A percentile compares a stretch with the other conserved stretches of the same genome.
Evolutionary conservation across 2,797 vertebrate species (phyloP).

Genomic region (Pipistrellus pygmaeus): DNA sequence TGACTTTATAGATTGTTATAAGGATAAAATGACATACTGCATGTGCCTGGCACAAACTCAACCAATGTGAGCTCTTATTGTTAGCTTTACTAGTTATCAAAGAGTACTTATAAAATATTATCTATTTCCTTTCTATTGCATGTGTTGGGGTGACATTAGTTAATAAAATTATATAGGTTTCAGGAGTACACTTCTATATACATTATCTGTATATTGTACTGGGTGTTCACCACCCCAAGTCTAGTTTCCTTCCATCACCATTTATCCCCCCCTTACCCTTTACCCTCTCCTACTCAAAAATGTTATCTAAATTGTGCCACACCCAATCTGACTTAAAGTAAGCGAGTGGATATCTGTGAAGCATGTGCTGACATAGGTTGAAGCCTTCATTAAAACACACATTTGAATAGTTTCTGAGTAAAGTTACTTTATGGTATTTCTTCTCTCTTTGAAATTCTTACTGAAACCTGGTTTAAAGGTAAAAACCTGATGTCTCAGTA

Average conservation of each 20-base stretch:
- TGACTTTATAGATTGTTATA: neutral
- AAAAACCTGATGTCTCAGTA: neutral
- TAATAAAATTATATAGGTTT: neutral
- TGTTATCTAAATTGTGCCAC: neutral
- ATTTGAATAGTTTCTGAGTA: neutral
- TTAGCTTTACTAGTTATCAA: neutral
- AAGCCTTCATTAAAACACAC: neutral
- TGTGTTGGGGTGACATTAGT: neutral
- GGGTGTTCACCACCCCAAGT: neutral
- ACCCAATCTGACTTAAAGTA: neutral
- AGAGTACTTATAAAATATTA: neutral
- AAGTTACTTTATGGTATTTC: neutral
- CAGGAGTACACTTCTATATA: neutral
- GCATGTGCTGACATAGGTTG: neutral
- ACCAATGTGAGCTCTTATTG: neutral
- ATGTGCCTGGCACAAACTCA: neutral
- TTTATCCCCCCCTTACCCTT: neutral
- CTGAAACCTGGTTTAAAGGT: neutral
- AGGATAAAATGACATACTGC: slow-evolving; percentile 2
- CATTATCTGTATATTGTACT: neutral
- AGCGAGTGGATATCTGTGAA: neutral
- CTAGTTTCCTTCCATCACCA: neutral
- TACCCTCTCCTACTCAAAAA: neutral
- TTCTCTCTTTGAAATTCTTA: slow-evolving; percentile 15
- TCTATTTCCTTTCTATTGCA: neutral